These are phyloP conservation scores for Pituophis catenifer DNA, from an alignment of 2,113 vertebrate genomes.

Conservation along the genomic window DNA sequence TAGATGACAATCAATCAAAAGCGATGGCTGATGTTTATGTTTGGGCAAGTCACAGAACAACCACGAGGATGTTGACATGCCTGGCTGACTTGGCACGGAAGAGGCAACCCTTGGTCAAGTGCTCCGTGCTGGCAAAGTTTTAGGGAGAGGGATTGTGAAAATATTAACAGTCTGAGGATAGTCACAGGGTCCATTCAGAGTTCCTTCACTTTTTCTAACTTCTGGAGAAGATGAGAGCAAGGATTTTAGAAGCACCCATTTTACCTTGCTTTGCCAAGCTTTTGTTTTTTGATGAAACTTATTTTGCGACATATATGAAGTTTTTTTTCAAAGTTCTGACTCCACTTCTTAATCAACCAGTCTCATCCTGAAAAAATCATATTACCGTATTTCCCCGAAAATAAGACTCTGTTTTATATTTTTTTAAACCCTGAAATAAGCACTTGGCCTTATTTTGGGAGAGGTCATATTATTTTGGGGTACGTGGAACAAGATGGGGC, in stretches of 20 bases:
- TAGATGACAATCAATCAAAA: conserved; percentile 67
- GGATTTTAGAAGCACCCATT: neutral
- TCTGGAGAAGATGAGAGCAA: neutral
- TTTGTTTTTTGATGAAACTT: neutral
- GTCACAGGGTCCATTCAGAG: neutral
- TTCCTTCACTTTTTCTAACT: neutral
- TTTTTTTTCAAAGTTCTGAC: neutral
- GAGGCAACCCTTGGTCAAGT: conserved; percentile 39
- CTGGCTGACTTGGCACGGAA: conserved; percentile 2
- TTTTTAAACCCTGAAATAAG: too few relatives aligned
- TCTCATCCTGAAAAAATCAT: neutral
- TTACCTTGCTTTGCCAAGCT: neutral
- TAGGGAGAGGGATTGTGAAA: neutral
- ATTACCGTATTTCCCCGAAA: neutral
- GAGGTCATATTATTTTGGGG: too few relatives aligned
- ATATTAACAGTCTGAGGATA: conserved; percentile 40
- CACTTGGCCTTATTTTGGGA: too few relatives aligned
- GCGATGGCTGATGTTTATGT: conserved; percentile 66
- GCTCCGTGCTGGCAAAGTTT: conserved; percentile 14
- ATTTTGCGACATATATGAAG: neutral
- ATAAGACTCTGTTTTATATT: too few relatives aligned
- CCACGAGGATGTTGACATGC: conserved; percentile 50
- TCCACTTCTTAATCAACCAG: neutral
- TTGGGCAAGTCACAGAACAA: conserved; percentile 64
- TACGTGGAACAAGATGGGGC: too few relatives aligned